Conservation (phyloP, 1,140 invertebrate genomes). For the Spodoptera litura region DNA sequence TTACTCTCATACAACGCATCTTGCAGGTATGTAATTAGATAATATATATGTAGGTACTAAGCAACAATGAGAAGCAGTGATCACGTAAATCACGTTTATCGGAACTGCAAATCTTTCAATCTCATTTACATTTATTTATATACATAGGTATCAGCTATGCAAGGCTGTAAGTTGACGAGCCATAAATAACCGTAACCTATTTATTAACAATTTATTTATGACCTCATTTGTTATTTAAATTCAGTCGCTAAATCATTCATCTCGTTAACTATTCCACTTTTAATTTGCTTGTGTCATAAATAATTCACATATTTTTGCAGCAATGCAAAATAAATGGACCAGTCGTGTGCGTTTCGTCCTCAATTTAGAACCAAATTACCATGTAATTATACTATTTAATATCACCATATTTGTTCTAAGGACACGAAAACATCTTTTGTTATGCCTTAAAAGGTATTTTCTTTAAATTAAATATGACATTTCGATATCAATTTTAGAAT, state of each 20-base stretch:
- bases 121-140: constrained; percentile 25
- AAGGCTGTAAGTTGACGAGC: neutral
- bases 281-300: constrained; percentile 13
- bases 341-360: constrained; percentile 1
- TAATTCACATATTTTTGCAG: constrained; percentile 11
- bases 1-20: too few relatives aligned
- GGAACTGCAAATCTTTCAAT: neutral
- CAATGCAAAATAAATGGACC: neutral
- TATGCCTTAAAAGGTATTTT: neutral
- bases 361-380: constrained; percentile 25
- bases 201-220: constrained; percentile 22
- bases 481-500: neutral
- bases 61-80: neutral
- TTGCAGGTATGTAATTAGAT: too few relatives aligned
- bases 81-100: neutral
- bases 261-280: constrained; percentile 1
- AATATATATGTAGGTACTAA: too few relatives aligned
- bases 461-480: neutral
- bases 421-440: neutral
- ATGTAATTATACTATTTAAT: neutral
- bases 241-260: constrained; percentile 15
- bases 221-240: constrained; percentile 15
- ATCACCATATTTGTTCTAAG: too few relatives aligned
- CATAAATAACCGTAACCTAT: constrained; percentile 26
- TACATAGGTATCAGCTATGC: neutral